Base-by-base conservation (phyloP, 2,888 invertebrate genomes). In the Cerceris rybyensis region DNA sequence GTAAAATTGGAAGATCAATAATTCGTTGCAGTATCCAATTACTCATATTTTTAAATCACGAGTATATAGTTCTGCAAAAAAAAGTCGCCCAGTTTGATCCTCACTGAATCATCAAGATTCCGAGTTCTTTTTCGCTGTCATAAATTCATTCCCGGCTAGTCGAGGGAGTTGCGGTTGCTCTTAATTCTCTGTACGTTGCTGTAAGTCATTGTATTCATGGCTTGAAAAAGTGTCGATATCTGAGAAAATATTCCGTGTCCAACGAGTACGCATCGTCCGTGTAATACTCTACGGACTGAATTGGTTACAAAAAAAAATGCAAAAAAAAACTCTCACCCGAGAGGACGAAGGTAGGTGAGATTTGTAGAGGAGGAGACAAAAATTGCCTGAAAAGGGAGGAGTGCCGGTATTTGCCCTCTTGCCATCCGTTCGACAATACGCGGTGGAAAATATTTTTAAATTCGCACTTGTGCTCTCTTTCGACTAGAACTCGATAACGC, bases 401-500 rank as follows among this genome's bases (percentile, higher is more conserved):
- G 50, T 50, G 7, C 46, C 46, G 46, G 5, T 50, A 50, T 43
- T 61, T 39, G 16, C 5, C 43, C n/a, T 46, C 7, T 9, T 17
- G 17, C 49, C 11, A 8, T 46, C 17, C 16, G 17, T 49, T 16
- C 60, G 16, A 4, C 58, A 2, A 13, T 39, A 17, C 58, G 1
- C 41, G 57, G 11, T 55, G 67, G 67, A 67, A 67, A 67, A 67
- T 67, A 67, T 67, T 67, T 58, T 67, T 42, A 66, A 66, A 58
- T 67, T 66, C 55, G 58, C 49, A 8, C 41, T 57, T 39, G 7
- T 49, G 43, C 49, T 13, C 28, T 5, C 41, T 13, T 13, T 58
- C 17, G 41, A 6, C 49, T 52, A 49, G 17, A 17, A 57, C 58
- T 49, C 67, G 49, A 49, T 49, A 17, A 58, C 57, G 28, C 13